A percentile compares a stretch with the other conserved stretches of the same genome.
Conservation (phyloP, 2,888 invertebrate genomes). For the Tipula helvola region DNA sequence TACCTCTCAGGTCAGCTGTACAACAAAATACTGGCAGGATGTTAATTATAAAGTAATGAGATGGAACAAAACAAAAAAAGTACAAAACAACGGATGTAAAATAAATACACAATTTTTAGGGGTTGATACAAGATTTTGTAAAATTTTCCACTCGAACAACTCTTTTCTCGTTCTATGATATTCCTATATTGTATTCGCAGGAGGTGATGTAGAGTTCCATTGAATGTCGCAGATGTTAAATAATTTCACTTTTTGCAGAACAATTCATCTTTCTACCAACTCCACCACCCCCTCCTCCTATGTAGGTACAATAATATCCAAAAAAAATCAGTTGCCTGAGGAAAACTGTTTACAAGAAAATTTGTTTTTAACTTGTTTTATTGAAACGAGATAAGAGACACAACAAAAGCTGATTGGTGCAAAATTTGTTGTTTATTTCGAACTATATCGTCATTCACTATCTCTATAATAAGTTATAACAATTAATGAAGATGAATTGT, state of each 20-base stretch:
- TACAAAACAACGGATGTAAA: not conserved
- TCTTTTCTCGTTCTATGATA: not conserved
- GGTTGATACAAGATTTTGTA: not conserved
- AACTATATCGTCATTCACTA: not conserved
- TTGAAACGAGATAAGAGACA: not conserved
- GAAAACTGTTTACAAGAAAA: not conserved
- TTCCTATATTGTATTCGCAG: not conserved
- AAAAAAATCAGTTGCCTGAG: not conserved
- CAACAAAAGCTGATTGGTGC: not conserved
- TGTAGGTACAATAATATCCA: no score
- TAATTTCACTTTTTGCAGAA: no score
- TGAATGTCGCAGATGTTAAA: no score
- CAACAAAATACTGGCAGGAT: not conserved
- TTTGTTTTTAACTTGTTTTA: not conserved
- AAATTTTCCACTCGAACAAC: not conserved
- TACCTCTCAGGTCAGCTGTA: not conserved
- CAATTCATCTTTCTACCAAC: no score
- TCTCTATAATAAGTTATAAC: not conserved
- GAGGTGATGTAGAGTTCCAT: no score
- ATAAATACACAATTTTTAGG: not conserved
- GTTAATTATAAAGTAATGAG: not conserved
- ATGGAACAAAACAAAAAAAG: not conserved
- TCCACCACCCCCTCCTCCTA: no score
- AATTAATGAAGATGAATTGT: not conserved
- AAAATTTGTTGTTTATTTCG: not conserved